phyloP scores from a whole-genome alignment of 2,113 vertebrate species.

The Cnemophilus loriae region DNA sequence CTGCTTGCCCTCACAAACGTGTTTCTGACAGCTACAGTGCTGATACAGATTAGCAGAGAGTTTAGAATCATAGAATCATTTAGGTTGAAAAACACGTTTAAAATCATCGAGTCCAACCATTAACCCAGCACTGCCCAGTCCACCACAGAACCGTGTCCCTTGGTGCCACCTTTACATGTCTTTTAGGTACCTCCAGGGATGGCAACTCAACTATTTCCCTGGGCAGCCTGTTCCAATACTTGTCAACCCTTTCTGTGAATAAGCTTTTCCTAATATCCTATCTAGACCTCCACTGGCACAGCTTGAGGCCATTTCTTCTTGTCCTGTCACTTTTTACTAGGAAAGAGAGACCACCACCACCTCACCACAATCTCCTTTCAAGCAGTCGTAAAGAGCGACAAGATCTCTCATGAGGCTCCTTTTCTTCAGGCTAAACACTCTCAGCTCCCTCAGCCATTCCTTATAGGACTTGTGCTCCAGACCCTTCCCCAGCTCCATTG shows the following conservation, averaged over 20 bases:
- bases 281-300: background rate
- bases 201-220: fast-evolving
- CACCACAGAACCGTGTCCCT: too few relatives aligned
- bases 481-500: fast-evolving
- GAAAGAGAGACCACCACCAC: background rate
- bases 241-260: background rate
- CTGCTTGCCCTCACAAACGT: background rate
- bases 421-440: background rate
- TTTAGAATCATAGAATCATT: background rate
- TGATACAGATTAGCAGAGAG: background rate
- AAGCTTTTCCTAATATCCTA: background rate
- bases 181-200: background rate
- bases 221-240: background rate
- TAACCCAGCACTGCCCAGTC: background rate
- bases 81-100: background rate
- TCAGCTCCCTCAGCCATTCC: background rate
- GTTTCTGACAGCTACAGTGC: background rate
- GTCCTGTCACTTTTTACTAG: background rate
- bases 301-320: background rate
- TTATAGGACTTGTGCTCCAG: too few relatives aligned
- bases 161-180: fast-evolving
- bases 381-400: fast-evolving
- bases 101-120: too few relatives aligned
- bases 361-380: background rate
- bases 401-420: background rate